These are phyloP conservation scores for Pammene aurita DNA, from an alignment of 2,888 invertebrate species.

Conservation along the genomic window DNA sequence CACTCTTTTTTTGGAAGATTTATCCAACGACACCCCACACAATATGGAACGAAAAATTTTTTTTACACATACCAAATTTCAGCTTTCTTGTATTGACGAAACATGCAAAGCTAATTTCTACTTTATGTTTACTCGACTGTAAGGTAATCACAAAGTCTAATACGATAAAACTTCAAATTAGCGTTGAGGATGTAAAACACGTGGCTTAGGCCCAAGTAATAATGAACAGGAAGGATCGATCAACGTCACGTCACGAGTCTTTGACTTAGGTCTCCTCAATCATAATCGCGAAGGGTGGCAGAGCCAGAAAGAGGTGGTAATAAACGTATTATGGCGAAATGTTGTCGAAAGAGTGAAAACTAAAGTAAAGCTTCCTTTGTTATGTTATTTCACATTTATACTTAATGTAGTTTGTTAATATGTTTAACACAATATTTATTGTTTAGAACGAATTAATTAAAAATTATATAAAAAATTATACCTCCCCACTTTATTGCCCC, in stretches of 20 bases:
- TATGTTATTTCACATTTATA: too few relatives aligned
- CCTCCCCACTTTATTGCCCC: neutral
- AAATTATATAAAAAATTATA: too few relatives aligned
- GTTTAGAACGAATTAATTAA: too few relatives aligned
- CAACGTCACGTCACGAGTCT: constrained; percentile 34
- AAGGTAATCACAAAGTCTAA: neutral
- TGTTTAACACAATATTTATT: too few relatives aligned
- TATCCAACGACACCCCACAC: too few relatives aligned
- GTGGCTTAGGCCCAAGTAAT: constrained; percentile 15
- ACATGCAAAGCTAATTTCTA: too few relatives aligned
- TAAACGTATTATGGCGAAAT: neutral
- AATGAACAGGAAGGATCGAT: constrained; percentile 27
- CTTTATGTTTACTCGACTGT: too few relatives aligned
- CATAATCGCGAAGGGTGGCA: constrained; percentile 24
- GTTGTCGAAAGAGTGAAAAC: neutral
- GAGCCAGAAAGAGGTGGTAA: neutral
- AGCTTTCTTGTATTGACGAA: too few relatives aligned
- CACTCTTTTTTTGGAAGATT: neutral
- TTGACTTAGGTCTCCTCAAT: constrained; percentile 34
- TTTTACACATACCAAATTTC: too few relatives aligned
- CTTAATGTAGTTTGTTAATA: too few relatives aligned
- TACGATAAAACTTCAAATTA: constrained; percentile 11
- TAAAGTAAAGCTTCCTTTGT: too few relatives aligned
- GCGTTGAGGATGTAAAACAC: constrained; percentile 15
- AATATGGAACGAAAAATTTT: too few relatives aligned